phyloP scores from a whole-genome alignment of 2,113 vertebrate genomes.

The Trichomycterus rosablanca region DNA sequence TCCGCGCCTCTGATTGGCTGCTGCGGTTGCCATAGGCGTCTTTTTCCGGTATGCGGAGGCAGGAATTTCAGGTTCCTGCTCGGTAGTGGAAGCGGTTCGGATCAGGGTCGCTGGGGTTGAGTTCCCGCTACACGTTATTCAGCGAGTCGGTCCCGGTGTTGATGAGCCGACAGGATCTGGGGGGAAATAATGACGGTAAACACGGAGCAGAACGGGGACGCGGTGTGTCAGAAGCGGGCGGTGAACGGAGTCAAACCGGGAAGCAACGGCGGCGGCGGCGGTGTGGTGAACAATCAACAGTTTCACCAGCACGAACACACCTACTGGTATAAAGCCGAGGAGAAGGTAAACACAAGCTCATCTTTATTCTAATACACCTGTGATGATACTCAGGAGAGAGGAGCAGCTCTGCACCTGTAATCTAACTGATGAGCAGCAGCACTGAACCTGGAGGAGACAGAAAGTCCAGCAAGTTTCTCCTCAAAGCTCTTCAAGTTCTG shows the following conservation, averaged over 20 bases:
- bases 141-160: constrained; percentile 27
- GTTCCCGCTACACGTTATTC: constrained; percentile 35
- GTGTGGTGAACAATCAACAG: constrained; percentile 42
- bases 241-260: constrained; percentile 59
- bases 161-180: constrained; percentile 40
- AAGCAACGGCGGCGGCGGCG: constrained; percentile 48
- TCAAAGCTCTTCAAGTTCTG: too few relatives aligned
- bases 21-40: constrained; percentile 48
- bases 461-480: too few relatives aligned
- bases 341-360: constrained; percentile 47
- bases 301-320: constrained; percentile 23
- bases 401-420: too few relatives aligned
- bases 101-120: background rate
- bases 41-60: constrained; percentile 55
- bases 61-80: constrained; percentile 55
- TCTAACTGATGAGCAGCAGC: too few relatives aligned
- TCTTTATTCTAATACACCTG: too few relatives aligned
- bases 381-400: too few relatives aligned
- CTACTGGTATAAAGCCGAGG: constrained; percentile 44
- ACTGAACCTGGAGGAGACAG: too few relatives aligned
- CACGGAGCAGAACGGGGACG: constrained; percentile 51
- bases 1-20: constrained; percentile 18
- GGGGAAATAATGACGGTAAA: constrained; percentile 59
- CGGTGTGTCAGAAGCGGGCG: constrained; percentile 42
- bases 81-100: background rate